Conservation (phyloP, 2,888 invertebrate species). For the Reticulitermes lucifugus region DNA sequence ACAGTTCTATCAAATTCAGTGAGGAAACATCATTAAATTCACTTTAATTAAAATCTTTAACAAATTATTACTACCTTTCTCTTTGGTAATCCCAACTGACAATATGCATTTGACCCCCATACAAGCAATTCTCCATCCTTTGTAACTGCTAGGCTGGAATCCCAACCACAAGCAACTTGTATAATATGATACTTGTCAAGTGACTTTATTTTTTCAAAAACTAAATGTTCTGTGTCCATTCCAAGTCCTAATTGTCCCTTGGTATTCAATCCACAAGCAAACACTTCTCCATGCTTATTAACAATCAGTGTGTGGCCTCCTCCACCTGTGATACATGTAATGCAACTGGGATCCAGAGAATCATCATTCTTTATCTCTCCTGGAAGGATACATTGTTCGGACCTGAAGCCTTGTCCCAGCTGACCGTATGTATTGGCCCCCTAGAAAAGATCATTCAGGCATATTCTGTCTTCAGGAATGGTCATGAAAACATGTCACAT, state of each 20-base stretch:
- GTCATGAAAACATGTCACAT: background rate
- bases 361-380: conserved; percentile 67
- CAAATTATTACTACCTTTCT: conserved; percentile 56
- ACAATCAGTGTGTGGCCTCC: conserved; percentile 82
- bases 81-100: conserved; percentile 78
- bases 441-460: conserved; percentile 62
- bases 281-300: conserved; percentile 75
- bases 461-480: background rate
- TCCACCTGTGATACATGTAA: conserved; percentile 77
- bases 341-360: conserved; percentile 63
- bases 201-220: conserved; percentile 55
- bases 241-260: conserved; percentile 75
- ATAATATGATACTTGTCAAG: conserved; percentile 66
- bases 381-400: conserved; percentile 70
- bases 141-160: conserved; percentile 80
- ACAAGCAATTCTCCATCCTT: conserved; percentile 76
- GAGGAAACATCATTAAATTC: background rate
- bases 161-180: conserved; percentile 84
- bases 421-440: conserved; percentile 89
- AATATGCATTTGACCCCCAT: conserved; percentile 86
- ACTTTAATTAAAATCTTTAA: background rate
- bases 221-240: conserved; percentile 46
- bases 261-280: conserved; percentile 83
- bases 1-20: too few species aligned
- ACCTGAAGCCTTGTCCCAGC: conserved; percentile 75